Conservation (phyloP, 2,113 vertebrate genomes). For the Turnix velox region DNA sequence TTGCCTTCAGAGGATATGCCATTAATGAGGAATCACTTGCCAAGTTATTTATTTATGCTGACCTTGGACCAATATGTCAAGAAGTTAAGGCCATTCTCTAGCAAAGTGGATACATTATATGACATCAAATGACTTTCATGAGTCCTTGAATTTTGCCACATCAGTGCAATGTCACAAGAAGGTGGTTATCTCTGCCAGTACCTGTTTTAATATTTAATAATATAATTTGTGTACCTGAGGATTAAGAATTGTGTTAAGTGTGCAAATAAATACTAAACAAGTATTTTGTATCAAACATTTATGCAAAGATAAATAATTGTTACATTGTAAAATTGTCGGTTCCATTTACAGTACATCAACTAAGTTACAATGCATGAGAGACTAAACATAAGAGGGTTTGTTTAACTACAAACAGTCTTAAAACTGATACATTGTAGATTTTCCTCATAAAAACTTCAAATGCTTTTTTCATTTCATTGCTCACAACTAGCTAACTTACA, state of each 20-base stretch:
- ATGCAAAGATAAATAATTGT: constrained; percentile 78
- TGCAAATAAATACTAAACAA: constrained; percentile 68
- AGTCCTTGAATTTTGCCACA: not conserved
- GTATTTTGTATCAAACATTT: constrained; percentile 75
- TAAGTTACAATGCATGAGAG: constrained; percentile 61
- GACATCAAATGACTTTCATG: not conserved
- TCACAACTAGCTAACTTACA: constrained; percentile 50
- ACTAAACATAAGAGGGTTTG: constrained; percentile 41
- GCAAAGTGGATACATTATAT: not conserved
- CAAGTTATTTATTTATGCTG: not conserved
- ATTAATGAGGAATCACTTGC: not conserved
- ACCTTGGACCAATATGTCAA: not conserved
- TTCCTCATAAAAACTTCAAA: constrained; percentile 53
- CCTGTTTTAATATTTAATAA: not conserved
- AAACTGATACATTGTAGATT: constrained; percentile 41
- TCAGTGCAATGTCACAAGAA: not conserved
- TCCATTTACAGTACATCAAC: constrained; percentile 66
- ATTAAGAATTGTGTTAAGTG: not conserved
- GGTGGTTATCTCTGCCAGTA: not conserved
- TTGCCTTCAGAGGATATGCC: not conserved
- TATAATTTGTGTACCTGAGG: not conserved
- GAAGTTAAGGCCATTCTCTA: not conserved
- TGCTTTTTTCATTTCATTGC: constrained; percentile 35
- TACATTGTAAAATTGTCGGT: constrained; percentile 70
- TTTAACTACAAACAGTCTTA: constrained; percentile 59